Evolutionary conservation across 2,888 invertebrate genomes (phyloP).

Genomic region (Ectemnius cavifrons): DNA sequence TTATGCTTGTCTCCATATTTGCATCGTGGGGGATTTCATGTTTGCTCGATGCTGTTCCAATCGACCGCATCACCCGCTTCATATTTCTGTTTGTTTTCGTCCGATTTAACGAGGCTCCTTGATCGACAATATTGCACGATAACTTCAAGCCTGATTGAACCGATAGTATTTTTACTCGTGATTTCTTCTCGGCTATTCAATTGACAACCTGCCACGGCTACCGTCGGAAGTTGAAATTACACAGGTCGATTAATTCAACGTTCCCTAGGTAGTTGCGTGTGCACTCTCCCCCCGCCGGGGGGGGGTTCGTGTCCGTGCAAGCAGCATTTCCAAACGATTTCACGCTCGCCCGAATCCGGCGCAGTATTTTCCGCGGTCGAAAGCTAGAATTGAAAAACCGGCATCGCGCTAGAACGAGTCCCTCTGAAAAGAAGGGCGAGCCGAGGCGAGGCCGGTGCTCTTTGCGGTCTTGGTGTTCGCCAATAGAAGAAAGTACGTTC

Average conservation of each 20-base stretch:
- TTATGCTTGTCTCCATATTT: constrained; percentile 35
- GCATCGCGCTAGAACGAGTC: constrained; percentile 71
- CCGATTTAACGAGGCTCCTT: constrained; percentile 12
- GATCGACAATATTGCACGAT: neutral
- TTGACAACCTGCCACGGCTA: neutral
- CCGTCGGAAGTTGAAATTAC: constrained; percentile 1
- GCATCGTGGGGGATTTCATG: constrained; percentile 44
- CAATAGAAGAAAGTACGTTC: constrained; percentile 7
- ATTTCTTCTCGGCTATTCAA: neutral
- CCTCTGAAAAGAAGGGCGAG: constrained; percentile 49
- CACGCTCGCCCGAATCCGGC: constrained; percentile 54
- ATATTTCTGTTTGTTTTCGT: constrained; percentile 41
- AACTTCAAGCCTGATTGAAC: neutral
- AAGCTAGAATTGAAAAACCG: constrained; percentile 63
- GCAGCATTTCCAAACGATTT: constrained; percentile 53
- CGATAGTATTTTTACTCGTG: neutral
- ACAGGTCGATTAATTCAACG: constrained; percentile 18
- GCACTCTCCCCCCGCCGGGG: neutral
- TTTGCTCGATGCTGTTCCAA: constrained; percentile 34
- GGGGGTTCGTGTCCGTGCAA: constrained; percentile 1
- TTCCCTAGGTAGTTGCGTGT: constrained; percentile 3
- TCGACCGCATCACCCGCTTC: constrained; percentile 23
- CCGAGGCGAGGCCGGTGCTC: constrained; percentile 39
- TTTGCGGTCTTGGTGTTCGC: constrained; percentile 25
- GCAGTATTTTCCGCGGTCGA: constrained; percentile 33